phyloP scores from a whole-genome alignment of 2,888 invertebrate genomes.

The Lithosia quadra region DNA sequence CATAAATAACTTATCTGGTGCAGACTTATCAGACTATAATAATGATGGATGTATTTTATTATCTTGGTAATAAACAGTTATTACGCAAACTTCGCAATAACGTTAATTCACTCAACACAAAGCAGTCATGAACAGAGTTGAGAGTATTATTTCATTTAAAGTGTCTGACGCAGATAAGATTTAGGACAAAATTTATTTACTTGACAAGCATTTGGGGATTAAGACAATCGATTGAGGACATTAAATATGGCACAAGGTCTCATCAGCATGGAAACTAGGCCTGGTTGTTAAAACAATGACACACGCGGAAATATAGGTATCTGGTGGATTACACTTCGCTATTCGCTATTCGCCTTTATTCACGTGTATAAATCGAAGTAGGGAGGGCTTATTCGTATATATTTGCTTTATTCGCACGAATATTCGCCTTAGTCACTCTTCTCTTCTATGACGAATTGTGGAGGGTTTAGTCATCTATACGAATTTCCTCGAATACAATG shows the following conservation, averaged over 20 bases:
- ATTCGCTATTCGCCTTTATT: no score
- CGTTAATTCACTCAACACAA: not conserved
- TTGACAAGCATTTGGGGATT: not conserved
- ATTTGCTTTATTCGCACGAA: no score
- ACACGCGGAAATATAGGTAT: no score
- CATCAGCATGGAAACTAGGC: no score
- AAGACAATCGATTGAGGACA: not conserved
- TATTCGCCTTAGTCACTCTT: no score
- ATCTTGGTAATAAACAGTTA: not conserved
- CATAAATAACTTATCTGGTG: not conserved
- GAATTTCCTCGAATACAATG: no score
- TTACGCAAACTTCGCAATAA: not conserved
- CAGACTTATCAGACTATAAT: not conserved
- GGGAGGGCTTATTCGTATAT: no score
- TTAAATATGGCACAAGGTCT: not conserved
- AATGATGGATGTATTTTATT: not conserved
- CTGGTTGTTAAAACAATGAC: no score
- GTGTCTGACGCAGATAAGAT: not conserved
- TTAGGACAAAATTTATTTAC: conserved; percentile 1
- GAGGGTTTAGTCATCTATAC: no score
- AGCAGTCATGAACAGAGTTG: not conserved
- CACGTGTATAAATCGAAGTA: no score
- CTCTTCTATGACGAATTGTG: no score
- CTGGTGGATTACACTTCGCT: no score
- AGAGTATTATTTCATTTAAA: not conserved